These are phyloP conservation scores for Drosophila kurseongensis DNA, from an alignment of 1,140 invertebrate genomes.

Conservation along the genomic window DNA sequence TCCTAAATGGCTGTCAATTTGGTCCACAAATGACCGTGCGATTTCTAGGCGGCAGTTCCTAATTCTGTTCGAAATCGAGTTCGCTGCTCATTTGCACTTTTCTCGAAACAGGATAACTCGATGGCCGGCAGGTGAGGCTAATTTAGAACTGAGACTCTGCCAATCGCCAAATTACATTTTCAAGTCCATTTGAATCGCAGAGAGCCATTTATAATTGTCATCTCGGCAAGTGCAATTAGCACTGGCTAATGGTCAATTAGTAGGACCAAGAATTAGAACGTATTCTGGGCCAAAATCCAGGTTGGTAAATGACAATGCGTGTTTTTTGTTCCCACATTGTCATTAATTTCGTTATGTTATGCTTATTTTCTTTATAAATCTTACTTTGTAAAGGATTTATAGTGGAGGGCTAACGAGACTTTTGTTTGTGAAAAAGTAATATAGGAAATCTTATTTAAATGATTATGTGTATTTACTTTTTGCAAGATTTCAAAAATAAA, in stretches of 20 bases:
- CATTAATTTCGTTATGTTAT: neutral
- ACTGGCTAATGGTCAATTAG: constrained; percentile 74
- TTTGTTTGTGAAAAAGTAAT: no score
- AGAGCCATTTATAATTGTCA: constrained; percentile 80
- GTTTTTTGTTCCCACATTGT: constrained; percentile 9
- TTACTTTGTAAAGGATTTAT: neutral
- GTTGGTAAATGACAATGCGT: constrained; percentile 26
- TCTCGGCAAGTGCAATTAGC: constrained; percentile 74
- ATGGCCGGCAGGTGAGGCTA: constrained; percentile 1
- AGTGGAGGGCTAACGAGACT: no score
- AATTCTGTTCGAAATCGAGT: constrained; percentile 7
- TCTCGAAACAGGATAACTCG: neutral
- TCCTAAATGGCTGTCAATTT: constrained; percentile 51
- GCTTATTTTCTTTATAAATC: neutral
- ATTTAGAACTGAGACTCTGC: neutral
- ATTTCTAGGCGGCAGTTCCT: neutral
- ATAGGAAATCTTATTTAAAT: no score
- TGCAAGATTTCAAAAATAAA: no score
- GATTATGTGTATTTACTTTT: no score
- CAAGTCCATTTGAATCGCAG: constrained; percentile 43
- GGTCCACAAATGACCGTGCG: constrained; percentile 7
- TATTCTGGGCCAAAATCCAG: constrained; percentile 2
- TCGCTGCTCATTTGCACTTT: constrained; percentile 1
- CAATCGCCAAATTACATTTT: constrained; percentile 51
- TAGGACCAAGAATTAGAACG: constrained; percentile 1